Evolutionary conservation across 2,113 vertebrate genomes (phyloP).

Genomic region (Chloebia gouldiae): DNA sequence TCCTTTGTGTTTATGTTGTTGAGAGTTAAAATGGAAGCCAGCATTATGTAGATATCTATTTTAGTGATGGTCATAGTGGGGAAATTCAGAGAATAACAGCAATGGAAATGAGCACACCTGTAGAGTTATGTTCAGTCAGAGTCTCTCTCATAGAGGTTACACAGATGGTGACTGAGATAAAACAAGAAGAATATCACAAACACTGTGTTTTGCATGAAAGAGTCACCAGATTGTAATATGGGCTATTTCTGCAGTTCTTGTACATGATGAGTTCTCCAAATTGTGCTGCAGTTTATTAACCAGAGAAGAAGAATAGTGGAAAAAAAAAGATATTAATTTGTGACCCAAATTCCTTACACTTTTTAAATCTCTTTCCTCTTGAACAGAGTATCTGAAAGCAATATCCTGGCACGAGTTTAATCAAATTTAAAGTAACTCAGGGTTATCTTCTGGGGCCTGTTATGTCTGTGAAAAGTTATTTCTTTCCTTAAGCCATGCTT

Average conservation of each 20-base stretch:
- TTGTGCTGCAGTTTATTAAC: neutral
- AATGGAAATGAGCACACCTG: neutral
- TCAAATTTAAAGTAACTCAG: conserved; percentile 48
- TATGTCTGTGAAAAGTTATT: conserved; percentile 32
- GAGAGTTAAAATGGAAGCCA: neutral
- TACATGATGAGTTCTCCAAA: neutral
- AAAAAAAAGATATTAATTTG: neutral
- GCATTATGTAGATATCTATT: neutral
- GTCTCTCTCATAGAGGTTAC: neutral
- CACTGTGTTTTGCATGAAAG: neutral
- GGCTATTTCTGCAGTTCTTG: neutral
- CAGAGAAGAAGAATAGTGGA: neutral
- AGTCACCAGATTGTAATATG: neutral
- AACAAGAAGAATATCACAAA: neutral
- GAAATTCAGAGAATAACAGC: neutral
- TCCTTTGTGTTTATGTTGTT: neutral
- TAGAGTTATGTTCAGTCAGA: neutral
- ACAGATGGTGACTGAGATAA: conserved; percentile 21
- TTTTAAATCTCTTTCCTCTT: conserved; percentile 7
- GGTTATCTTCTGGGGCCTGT: conserved; percentile 28
- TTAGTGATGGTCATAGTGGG: neutral
- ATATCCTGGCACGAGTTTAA: conserved; percentile 50
- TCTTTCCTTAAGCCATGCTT: conserved; percentile 16
- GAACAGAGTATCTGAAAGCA: conserved; percentile 38
- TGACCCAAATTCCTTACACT: neutral